Evolutionary conservation across 2,888 invertebrate species (phyloP), one percentile per base, ranked within the genome.

Genomic region (Cerastis rubricosa): DNA sequence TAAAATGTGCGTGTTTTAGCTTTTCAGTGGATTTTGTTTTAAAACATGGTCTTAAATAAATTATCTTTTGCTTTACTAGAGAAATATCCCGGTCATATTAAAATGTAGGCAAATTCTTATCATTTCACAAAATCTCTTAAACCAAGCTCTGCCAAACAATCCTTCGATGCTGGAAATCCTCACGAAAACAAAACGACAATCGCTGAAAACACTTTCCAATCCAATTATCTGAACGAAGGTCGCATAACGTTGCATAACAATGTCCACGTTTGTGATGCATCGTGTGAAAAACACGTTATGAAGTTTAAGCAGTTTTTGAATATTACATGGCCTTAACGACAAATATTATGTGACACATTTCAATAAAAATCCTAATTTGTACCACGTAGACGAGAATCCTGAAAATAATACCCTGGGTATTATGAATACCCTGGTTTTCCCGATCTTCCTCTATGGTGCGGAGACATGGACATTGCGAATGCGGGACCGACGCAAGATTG

Each of bases 171-270:
- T 61, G 51, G 8, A 80, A 72, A 64, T 59, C 7, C 11, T 22
- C 19, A 51, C 57, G 63, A 81, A 81, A 67, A 80, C 67, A 84
- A 63, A n/a, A 54, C 49, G 45, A 64, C 57, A 29, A 22, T 35
- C 43, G 63, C 25, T 72, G 40, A 35, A 80, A 74, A 71, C 66
- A 74, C 49, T 47, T 70, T 49, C 25, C 81, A 84, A 82, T 82
- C 71, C 70, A 81, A 84, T 82, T 82, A 84, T 84, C 43, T n/a
- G 63, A 19, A 45, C 9, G 61, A 72, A 76, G 85, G 72, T 71
- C 63, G 40, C 54, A 29, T 35, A 61, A 49, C 57, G 63, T 85
- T 77, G 72, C 85, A 76, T 82, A 83, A 82, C 70, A 47, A 59
- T 19, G 29, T 17, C n/a, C 19, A 63, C 82, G 83, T 83, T 76